Base-by-base conservation (phyloP, 2,888 invertebrate genomes). In the Diaprepes abbreviatus region DNA sequence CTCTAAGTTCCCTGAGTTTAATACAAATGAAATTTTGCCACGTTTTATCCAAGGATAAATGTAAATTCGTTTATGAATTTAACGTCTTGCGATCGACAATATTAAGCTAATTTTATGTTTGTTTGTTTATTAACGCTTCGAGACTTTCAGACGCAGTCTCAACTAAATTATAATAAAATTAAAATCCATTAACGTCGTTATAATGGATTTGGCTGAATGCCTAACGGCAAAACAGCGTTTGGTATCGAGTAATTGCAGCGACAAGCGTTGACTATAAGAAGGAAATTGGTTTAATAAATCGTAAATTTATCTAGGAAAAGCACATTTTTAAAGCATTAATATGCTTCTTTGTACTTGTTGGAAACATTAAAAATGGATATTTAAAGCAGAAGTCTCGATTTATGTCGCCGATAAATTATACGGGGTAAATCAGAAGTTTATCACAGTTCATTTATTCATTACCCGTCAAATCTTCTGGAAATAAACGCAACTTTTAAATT, bases 271-370 rank as follows among this genome's bases (percentile, higher is more conserved):
- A 48, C 48, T 60, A 45, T 60, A 48, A 19, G 14, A 21, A 48
- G 60, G 35, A 60, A 48, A 60, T 60, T 60, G 60, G 21, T 60
- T 60, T 50, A 48, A 60, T 60, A 50, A 60, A 60, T 60, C 60
- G 60, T 19, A 35, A 36, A 33, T 36, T n/a, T 55, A 55, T 60
- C 33, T 60, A 48, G 45, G 17, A 59, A 54, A 54, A n/a, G 43
- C 45, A 43, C 21, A 19, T 21, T 43, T 21, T 43, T 10, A 28
- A 28, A 50, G 12, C 9, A 14, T 50, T 7, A 50, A 14, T 14
- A 14, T 50, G 48, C 12, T 14, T 16, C 14, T 38, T 10, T 45
- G 17, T 1, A 2, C 17, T 9, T 9, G 1, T 16, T 9, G 6
- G 7, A 17, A 2, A 40, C n/a, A 9, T 9, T 40, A 9, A 40